A percentile compares a stretch with the other conserved stretches of the same genome.
phyloP scores from a whole-genome alignment of 2,888 invertebrate species.

The Trichopoda pennipes region DNA sequence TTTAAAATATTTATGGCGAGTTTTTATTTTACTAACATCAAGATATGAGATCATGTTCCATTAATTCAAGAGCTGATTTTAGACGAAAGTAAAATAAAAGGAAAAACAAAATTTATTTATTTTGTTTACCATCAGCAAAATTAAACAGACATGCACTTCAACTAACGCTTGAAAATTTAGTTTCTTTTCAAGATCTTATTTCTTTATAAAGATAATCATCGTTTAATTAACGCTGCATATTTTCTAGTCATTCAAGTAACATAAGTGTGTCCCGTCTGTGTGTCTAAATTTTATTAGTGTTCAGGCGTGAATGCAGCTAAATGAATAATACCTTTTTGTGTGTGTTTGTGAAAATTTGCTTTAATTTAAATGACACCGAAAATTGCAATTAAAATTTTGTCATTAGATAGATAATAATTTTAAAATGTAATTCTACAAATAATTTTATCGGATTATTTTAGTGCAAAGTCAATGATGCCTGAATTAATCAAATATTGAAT shows the following conservation, averaged over 20 bases:
- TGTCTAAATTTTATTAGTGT: slow-evolving; percentile 2
- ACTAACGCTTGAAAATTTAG: slow-evolving; percentile 40
- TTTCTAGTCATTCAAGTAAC: slow-evolving; percentile 7
- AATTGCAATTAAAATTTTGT: slow-evolving; percentile 35
- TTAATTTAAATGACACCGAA: slow-evolving; percentile 56
- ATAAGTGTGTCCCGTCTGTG: neutral
- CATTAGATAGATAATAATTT: slow-evolving; percentile 13
- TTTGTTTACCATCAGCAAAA: slow-evolving; percentile 50
- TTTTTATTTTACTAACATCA: neutral
- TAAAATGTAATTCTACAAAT: neutral
- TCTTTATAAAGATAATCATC: slow-evolving; percentile 29
- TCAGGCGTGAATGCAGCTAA: slow-evolving; percentile 10
- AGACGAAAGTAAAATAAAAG: slow-evolving; percentile 14
- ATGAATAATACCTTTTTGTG: slow-evolving; percentile 41
- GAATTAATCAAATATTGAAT: neutral
- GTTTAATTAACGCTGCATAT: slow-evolving; percentile 47
- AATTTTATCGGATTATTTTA: neutral
- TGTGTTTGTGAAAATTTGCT: slow-evolving; percentile 37
- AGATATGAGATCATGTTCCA: slow-evolving; percentile 55
- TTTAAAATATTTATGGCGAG: slow-evolving; percentile 12
- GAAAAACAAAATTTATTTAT: slow-evolving; percentile 19
- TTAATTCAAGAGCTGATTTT: slow-evolving; percentile 11
- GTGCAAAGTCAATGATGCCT: slow-evolving; percentile 10
- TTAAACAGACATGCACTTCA: slow-evolving; percentile 46
- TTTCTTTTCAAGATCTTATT: slow-evolving; percentile 38